Evolutionary conservation across 2,113 vertebrate species (phyloP), one percentile per base, ranked within the genome.

Genomic region (Brachionichthys hirsutus): DNA sequence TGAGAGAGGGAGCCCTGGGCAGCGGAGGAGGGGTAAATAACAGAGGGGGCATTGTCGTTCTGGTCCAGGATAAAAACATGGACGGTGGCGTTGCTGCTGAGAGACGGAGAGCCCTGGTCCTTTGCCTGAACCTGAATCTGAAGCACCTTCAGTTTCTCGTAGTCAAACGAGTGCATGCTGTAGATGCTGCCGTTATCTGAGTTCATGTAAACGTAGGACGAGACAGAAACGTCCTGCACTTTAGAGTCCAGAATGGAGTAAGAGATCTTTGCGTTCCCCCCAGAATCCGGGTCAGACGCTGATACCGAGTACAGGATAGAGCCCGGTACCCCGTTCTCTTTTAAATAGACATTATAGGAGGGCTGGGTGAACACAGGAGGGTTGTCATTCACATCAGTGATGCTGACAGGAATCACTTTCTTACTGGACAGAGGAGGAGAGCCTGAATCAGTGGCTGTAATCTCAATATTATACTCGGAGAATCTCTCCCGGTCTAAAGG

Each of bases 381-480:
- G 9, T 95, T 96, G 67, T 97, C 94, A 55, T 97, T 97, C 1
- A 95, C 91, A 14, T 97, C 95, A 63, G 91, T 92, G 71, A 97
- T 85, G 66, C 87, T 90, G 24, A 97, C 88, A 6, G 83, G 63
- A 56, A 97, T 76, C 0, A 1, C 89, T 56, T 92, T 92, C 0
- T 67, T 91, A 9, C 90, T 84, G 4, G 81, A 88, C 35, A 95
- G 84, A 6, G 92, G 20, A 22, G 94, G 93, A 14, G 85, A 91
- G 18, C 90, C 95, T 0, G 83, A 88, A 72, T 97, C 94, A 0
- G 48, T 85, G 0, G 94, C 94, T 13, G 72, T 64, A 54, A 92
- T 78, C 14, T 71, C 70, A 2, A 92, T 75, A 22, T 17, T 83
- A 44, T 90, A 89, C 0, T 68, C 54, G 6, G 18, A 3, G 1